phyloP scores from a whole-genome alignment of 2,888 invertebrate genomes.

The Chloroclystis v-ata region DNA sequence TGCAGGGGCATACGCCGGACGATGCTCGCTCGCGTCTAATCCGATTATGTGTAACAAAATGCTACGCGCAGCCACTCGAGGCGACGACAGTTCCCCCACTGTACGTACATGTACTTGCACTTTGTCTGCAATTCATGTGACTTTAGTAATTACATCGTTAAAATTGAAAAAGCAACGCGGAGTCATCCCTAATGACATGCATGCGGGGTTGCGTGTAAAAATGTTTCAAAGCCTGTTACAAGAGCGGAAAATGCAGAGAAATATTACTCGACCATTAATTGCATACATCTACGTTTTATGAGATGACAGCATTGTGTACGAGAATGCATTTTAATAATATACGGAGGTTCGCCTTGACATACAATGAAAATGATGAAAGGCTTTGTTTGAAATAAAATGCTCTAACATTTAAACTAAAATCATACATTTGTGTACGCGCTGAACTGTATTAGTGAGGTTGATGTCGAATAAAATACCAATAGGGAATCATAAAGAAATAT shows the following conservation, averaged over 20 bases:
- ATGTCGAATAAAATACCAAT: conserved; percentile 2
- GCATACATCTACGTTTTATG: conserved; percentile 9
- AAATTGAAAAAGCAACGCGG: conserved; percentile 29
- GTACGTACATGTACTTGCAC: conserved; percentile 37
- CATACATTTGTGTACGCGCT: no score
- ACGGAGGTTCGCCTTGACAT: not conserved
- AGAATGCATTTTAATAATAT: not conserved
- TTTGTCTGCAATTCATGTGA: conserved; percentile 36
- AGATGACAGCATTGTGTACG: conserved; percentile 3
- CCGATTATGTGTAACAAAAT: conserved; percentile 74
- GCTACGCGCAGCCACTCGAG: conserved; percentile 54
- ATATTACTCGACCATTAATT: conserved; percentile 16
- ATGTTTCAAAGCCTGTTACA: conserved; percentile 21
- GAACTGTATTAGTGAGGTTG: no score
- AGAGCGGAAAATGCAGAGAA: conserved; percentile 14
- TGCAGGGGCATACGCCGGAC: conserved; percentile 57
- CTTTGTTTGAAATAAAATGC: not conserved
- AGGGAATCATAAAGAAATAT: not conserved
- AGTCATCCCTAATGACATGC: conserved; percentile 28
- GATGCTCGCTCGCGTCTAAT: conserved; percentile 58
- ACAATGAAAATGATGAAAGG: not conserved
- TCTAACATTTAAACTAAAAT: no score
- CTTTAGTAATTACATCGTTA: conserved; percentile 36
- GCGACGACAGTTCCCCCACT: conserved; percentile 42
- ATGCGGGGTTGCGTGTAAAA: conserved; percentile 20